Base-by-base conservation (phyloP, 2,888 invertebrate genomes). In the Dioctria linearis region DNA sequence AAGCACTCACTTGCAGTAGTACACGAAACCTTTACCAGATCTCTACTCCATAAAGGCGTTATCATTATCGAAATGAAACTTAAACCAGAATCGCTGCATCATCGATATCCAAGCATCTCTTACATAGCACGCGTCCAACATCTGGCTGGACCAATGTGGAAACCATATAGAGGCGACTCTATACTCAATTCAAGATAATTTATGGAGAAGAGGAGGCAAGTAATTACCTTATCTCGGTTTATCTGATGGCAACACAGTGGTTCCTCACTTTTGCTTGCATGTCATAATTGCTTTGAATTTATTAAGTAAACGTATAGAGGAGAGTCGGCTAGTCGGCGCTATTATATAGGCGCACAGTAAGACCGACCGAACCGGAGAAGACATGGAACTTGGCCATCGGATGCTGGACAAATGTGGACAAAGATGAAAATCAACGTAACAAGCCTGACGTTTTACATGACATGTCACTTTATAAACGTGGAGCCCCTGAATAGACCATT, bases 121-220 rank as follows among this genome's bases (percentile, higher is more conserved):
- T 25, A 0, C n/a, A 6, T 6, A 63, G 63, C 63, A 63, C 63
- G 63, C 63, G 63, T 63, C 13, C 9, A 39, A 40, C 39, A 37
- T 9, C 6, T 25, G 37, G 6, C 54, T 54, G 63, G 37, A 63
- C 40, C 25, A 63, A 5, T 63, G 63, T 3, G 9, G 25, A 40
- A 8, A 6, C 39, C 63, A 63, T 59, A 63, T 59, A 63, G 63
- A 63, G 59, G 39, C 42, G 73, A 42, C 43, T 13, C n/a, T 11
- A 4, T 54, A 42, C 43, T 13, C n/a, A 13, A 4, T 54, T n/a
- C 4, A 0, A 54, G 73, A 75, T 75, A 75, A 75, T 75, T 75
- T 75, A 75, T 75, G 59, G 59, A 43, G 42, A 75, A 51, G 59
- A 57, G 73, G 73, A 75, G 73, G 73, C 73, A 40, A 57, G 57